Evolutionary conservation across 2,888 invertebrate species (phyloP).

Genomic region (Eulithis testata): DNA sequence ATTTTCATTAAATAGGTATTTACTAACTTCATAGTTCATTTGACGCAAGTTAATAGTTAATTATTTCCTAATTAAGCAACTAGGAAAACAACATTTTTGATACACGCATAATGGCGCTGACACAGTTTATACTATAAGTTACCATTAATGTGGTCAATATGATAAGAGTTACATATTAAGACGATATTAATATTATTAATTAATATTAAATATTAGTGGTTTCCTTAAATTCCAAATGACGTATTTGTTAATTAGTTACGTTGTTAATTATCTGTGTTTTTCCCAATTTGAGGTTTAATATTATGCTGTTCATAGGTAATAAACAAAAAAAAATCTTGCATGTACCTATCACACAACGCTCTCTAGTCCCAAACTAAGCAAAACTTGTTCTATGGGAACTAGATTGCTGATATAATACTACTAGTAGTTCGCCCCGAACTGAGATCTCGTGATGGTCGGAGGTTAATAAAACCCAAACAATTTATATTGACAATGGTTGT

Average conservation of each 20-base stretch:
- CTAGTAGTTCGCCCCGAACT: no score
- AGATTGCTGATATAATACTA: no score
- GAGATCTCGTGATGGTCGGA: no score
- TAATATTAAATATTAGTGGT: slow-evolving; percentile 1
- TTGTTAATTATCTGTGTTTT: no score
- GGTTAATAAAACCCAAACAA: no score
- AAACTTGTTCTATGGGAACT: no score
- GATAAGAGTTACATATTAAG: slow-evolving; percentile 5
- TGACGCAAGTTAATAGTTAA: slow-evolving; percentile 11
- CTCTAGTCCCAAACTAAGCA: no score
- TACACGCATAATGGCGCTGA: background rate
- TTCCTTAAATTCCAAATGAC: slow-evolving; percentile 10
- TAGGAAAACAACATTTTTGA: slow-evolving; percentile 30
- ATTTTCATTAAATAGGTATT: background rate
- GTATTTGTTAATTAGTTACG: background rate
- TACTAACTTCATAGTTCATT: slow-evolving; percentile 14
- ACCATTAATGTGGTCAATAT: slow-evolving; percentile 10
- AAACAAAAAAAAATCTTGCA: no score
- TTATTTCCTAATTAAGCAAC: slow-evolving; percentile 26
- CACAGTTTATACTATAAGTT: slow-evolving; percentile 6
- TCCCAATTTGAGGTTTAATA: no score
- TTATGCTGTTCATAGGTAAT: no score
- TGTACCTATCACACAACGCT: no score
- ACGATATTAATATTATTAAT: slow-evolving; percentile 6
- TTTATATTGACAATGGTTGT: no score